phyloP scores from a whole-genome alignment of 2,797 vertebrate species.

The Acridotheres tristis region DNA sequence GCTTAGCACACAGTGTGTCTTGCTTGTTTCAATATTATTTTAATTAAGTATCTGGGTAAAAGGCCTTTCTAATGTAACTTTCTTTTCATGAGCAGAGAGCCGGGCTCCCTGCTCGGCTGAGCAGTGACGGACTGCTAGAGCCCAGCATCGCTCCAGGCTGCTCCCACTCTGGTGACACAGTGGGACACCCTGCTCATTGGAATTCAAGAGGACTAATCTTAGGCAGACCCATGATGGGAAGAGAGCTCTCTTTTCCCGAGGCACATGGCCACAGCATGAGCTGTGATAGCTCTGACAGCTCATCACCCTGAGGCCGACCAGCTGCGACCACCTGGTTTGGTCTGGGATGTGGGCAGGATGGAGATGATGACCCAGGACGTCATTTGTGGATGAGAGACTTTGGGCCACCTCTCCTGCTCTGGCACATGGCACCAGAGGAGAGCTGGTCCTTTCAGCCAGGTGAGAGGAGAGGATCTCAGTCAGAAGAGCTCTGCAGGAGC shows the following conservation, averaged over 20 bases:
- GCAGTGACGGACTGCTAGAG: accelerated
- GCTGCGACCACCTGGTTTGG: not conserved
- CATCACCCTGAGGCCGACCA: accelerated
- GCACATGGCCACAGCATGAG: accelerated
- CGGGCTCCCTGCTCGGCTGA: not conserved
- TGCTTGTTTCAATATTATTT: constrained; percentile 65
- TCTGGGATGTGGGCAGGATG: not conserved
- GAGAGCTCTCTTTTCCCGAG: not conserved
- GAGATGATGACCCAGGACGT: not conserved
- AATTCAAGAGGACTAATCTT: not conserved
- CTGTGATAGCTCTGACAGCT: not conserved
- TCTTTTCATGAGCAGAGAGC: constrained; percentile 6
- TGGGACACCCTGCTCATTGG: not conserved
- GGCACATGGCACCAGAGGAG: not conserved
- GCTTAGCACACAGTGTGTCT: constrained; percentile 40
- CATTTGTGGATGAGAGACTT: not conserved
- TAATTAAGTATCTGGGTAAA: constrained; percentile 70
- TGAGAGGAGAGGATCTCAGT: not conserved
- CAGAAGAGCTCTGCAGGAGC: not conserved
- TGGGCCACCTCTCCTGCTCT: not conserved
- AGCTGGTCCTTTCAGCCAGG: not conserved
- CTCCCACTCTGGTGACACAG: not conserved
- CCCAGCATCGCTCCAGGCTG: not conserved
- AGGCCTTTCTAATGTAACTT: constrained; percentile 59
- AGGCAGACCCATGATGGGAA: not conserved